Conservation (phyloP, 2,888 invertebrate genomes). For the Aleiodes alternator region DNA sequence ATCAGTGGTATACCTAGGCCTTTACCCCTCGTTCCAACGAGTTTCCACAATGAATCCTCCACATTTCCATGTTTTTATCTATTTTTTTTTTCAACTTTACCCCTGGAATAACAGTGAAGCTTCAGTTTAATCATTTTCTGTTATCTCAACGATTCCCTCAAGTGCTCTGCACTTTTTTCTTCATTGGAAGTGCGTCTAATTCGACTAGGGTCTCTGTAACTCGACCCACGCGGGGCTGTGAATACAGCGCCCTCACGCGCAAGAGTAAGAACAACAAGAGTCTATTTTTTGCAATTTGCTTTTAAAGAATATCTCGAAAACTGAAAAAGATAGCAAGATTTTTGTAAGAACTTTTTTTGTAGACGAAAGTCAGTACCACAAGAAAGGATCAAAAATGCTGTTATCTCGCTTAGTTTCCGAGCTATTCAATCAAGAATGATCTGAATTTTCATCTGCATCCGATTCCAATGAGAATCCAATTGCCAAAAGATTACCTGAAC, state of each 20-base stretch:
- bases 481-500: background rate
- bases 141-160: background rate
- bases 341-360: too few species aligned
- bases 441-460: too few species aligned
- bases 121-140: background rate
- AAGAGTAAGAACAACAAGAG: too few species aligned
- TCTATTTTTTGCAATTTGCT: too few species aligned
- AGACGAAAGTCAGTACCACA: background rate
- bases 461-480: background rate
- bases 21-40: constrained; percentile 15
- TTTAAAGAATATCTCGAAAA: too few species aligned
- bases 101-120: too few species aligned
- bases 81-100: background rate
- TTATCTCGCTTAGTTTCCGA: too few species aligned
- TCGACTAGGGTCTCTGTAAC: too few species aligned
- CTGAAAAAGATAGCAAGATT: background rate
- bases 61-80: constrained; percentile 18
- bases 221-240: too few species aligned
- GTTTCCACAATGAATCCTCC: constrained; percentile 38
- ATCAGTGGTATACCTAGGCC: constrained; percentile 33
- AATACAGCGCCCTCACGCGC: too few species aligned
- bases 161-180: background rate
- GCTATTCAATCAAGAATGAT: background rate
- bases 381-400: background rate
- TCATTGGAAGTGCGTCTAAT: background rate